Base-by-base conservation (phyloP, 2,888 invertebrate species). In the Julus scanicus region DNA sequence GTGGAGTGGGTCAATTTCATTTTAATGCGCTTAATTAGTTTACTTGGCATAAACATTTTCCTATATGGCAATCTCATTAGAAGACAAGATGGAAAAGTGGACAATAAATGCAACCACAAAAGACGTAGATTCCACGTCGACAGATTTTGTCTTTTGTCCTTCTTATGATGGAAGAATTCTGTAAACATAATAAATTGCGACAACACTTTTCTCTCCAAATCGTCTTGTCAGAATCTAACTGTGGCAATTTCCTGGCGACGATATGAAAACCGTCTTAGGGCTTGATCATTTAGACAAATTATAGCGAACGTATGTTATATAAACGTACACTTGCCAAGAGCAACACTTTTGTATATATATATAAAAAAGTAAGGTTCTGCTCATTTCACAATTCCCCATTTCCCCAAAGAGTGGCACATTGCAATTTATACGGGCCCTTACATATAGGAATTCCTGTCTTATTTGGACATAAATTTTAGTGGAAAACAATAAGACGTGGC, bases 261-360 rank as follows among this genome's bases (percentile, higher is more conserved):
- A 71, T 71, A 71, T 71, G 71, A 71, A 71, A 71, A 71, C 71
- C 71, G 71, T 71, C 71, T 71, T 71, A 71, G 71, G 71, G 71
- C 29, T 29, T 71, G 71, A 71, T 71, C 71, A 71, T 71, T 71
- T 29, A 71, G 71, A 71, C 71, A 71, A 71, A 71, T 71, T 71
- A 71, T 71, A 29, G 71, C 11, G 63, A 63, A 63, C 63, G 63
- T 63, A 63, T 20, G 63, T 63, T 63, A 20, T n/a, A 5, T 5
- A 63, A 29, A 29, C 29, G 29, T 29, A 29, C 29, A 13, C 53
- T 53, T 53, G 53, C 15, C 63, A 63, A 63, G 63, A 20, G 63
- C 63, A 63, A 63, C 20, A 53, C 53, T 53, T 17, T 11, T 29
- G 29, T 29, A 29, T 29, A 29, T 29, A 29, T 29, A 29, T 29